A percentile compares a stretch with the other conserved stretches of the same genome.
Conservation (phyloP, 2,888 invertebrate species). For the Rhamnusium bicolor region DNA sequence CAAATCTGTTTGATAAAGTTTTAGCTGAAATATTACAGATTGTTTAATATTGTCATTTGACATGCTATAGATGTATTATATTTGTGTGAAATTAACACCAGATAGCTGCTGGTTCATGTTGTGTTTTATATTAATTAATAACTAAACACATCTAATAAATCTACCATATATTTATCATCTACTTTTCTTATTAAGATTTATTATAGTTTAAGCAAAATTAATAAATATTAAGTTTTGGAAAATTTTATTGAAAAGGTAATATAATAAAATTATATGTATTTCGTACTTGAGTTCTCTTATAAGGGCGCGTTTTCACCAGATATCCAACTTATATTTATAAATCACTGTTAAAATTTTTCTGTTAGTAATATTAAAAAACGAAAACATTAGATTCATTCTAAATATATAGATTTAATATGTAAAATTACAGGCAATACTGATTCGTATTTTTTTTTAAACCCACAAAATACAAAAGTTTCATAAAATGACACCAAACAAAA, state of each 20-base stretch:
- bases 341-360: too few relatives aligned
- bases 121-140: conserved; percentile 52
- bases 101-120: conserved; percentile 54
- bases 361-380: too few relatives aligned
- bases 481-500: too few relatives aligned
- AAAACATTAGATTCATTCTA: too few relatives aligned
- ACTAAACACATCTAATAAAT: conserved; percentile 44
- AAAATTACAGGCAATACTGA: too few relatives aligned
- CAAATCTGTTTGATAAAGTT: conserved; percentile 56
- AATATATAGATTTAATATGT: too few relatives aligned
- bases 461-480: too few relatives aligned
- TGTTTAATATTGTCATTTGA: conserved; percentile 67
- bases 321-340: too few relatives aligned
- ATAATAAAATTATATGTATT: neutral
- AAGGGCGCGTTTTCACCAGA: too few relatives aligned
- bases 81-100: conserved; percentile 66
- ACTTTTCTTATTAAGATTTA: neutral
- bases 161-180: conserved; percentile 19
- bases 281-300: neutral
- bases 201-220: neutral
- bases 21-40: conserved; percentile 61
- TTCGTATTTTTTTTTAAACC: too few relatives aligned
- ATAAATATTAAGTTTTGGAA: neutral
- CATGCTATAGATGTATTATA: conserved; percentile 68
- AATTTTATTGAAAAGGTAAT: neutral